These are phyloP conservation scores for Pristionchus arcanus DNA, from an alignment of 2,888 invertebrate genomes.

Conservation along the genomic window DNA sequence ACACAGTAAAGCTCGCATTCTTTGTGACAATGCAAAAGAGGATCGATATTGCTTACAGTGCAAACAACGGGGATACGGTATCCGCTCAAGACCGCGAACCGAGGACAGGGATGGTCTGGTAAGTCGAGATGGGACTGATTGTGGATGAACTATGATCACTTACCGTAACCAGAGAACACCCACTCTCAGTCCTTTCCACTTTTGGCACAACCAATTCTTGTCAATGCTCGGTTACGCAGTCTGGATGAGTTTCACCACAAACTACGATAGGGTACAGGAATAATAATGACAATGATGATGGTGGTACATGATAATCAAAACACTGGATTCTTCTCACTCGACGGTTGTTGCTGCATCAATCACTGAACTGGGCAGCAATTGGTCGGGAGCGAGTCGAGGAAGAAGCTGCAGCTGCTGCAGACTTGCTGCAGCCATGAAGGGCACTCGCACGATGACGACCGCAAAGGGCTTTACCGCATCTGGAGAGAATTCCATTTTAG, in stretches of 20 bases:
- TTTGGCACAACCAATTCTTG: conserved; percentile 51
- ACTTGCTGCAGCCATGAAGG: conserved; percentile 58
- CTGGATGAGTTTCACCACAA: not conserved
- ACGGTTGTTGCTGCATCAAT: conserved; percentile 38
- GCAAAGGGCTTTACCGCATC: conserved; percentile 63
- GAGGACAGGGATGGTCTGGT: conserved; percentile 47
- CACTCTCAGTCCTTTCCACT: not conserved
- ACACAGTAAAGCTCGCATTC: conserved; percentile 20
- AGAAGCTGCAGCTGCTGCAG: conserved; percentile 53
- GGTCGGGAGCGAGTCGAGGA: conserved; percentile 1
- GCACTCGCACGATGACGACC: conserved; percentile 58
- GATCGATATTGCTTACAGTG: not conserved
- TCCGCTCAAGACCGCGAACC: conserved; percentile 45
- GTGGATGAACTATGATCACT: not conserved
- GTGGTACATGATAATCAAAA: not conserved
- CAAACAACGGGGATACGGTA: conserved; percentile 2
- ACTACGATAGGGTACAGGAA: not conserved
- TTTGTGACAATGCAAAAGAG: not conserved
- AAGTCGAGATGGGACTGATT: conserved; percentile 12
- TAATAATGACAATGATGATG: not conserved
- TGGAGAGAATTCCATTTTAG: conserved; percentile 6
- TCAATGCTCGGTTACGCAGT: conserved; percentile 20
- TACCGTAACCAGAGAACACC: not conserved
- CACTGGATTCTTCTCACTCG: not conserved
- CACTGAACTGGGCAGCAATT: conserved; percentile 56